Base-by-base conservation (phyloP, 2,797 vertebrate genomes). In the Cynopterus sphinx region DNA sequence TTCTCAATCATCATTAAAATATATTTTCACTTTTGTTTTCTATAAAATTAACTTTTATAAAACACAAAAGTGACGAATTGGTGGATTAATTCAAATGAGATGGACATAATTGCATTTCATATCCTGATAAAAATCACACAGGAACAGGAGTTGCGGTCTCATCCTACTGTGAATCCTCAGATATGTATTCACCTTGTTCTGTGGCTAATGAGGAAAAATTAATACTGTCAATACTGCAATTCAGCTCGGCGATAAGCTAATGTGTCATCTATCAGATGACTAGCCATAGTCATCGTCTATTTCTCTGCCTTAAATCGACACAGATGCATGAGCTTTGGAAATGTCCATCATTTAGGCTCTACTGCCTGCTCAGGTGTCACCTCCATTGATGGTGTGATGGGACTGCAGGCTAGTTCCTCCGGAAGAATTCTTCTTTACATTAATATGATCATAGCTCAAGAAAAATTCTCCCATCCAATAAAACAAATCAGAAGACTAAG, bases 131-230 rank as follows among this genome's bases (percentile, higher is more conserved):
- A 92, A 97, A 94, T 96, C 96, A 96, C 96, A 88, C 46, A 53
- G 89, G 87, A 95, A 91, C 82, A 95, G 97, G 96, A 97, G 91
- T 92, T 95, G 79, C 96, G 95, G 94, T 83, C 55, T 83, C 95
- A 96, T 84, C 77, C 90, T 46, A 12, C 36, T 55, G 0, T 51
- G 36, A 71, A 17, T 86, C 86, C 73, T 94, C 83, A 88, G 57
- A 77, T 87, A 71, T 94, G 74, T 91, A 92, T 77, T 97, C 96
- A 87, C 67, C 96, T 97, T 90, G 65, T 83, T 97, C 84, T 94
- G 87, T 96, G 97, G 92, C 96, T 97, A 97, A 97, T 86, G 51
- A 97, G 92, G 78, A 98, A 97, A 97, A 95, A 97, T 91, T 93
- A 95, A 90, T 89, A 63, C 83, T 59, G 90, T 92, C 97, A 92